phyloP scores from a whole-genome alignment of 2,888 invertebrate species.

The Catotricha subobsoleta region DNA sequence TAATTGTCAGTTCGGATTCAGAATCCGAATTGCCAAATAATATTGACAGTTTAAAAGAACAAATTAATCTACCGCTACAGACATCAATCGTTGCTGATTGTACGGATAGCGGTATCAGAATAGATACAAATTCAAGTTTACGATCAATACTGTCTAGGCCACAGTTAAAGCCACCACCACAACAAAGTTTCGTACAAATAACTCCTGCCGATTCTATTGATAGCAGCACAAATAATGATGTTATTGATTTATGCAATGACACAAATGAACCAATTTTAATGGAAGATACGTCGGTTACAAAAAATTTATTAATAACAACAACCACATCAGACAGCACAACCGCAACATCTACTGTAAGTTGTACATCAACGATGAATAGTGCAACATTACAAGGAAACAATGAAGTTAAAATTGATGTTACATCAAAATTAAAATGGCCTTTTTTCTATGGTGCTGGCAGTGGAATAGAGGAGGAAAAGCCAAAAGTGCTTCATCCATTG shows the following conservation, averaged over 20 bases:
- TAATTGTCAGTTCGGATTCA: constrained; percentile 2
- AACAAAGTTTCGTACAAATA: constrained; percentile 1
- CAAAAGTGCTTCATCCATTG: constrained; percentile 2
- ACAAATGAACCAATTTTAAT: neutral
- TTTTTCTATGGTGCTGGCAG: too few species aligned
- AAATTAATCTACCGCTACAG: neutral
- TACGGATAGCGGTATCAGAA: neutral
- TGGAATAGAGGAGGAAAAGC: neutral
- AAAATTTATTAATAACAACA: too few species aligned
- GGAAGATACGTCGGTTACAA: neutral
- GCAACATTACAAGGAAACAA: neutral
- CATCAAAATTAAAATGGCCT: neutral
- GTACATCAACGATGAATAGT: neutral
- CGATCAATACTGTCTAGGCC: constrained; percentile 1
- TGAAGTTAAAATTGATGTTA: neutral
- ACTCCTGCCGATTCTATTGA: neutral
- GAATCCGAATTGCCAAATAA: constrained; percentile 3
- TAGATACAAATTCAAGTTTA: constrained; percentile 1
- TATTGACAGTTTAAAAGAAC: neutral
- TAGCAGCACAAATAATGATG: constrained; percentile 1
- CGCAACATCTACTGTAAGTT: neutral
- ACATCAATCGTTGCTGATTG: neutral
- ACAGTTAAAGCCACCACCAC: constrained; percentile 1
- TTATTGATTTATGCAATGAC: constrained; percentile 3
- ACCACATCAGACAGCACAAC: neutral